phyloP scores from a whole-genome alignment of 2,888 invertebrate species.

The Pollenia amentaria region DNA sequence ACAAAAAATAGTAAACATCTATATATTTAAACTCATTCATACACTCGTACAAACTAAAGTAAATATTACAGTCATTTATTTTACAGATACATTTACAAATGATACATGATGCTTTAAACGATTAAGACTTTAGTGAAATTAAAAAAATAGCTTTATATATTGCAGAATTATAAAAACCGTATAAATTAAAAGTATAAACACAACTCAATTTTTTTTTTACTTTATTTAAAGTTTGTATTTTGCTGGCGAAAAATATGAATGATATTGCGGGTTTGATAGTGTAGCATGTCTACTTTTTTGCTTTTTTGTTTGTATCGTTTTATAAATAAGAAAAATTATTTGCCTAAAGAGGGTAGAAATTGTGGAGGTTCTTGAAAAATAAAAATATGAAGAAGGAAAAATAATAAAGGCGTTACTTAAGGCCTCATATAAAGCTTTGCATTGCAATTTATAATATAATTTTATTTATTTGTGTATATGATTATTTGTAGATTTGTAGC shows the following conservation, averaged over 20 bases:
- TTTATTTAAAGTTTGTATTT: neutral
- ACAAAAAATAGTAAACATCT: conserved; percentile 11
- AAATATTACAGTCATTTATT: conserved; percentile 58
- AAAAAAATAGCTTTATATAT: conserved; percentile 38
- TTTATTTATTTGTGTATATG: conserved; percentile 56
- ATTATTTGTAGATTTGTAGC: conserved; percentile 52
- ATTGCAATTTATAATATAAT: conserved; percentile 68
- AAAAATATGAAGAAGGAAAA: conserved; percentile 7
- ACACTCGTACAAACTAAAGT: conserved; percentile 2
- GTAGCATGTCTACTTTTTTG: conserved; percentile 43
- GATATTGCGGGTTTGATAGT: conserved; percentile 61
- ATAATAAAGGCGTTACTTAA: conserved; percentile 71
- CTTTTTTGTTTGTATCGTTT: conserved; percentile 15
- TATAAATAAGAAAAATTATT: neutral
- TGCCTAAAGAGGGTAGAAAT: conserved; percentile 27
- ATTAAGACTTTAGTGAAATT: conserved; percentile 78
- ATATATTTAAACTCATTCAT: conserved; percentile 12
- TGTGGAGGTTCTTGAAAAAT: conserved; percentile 41
- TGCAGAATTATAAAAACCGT: conserved; percentile 8
- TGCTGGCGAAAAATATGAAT: conserved; percentile 48
- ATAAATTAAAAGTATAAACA: conserved; percentile 77
- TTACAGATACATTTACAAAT: conserved; percentile 64
- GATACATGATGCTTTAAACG: conserved; percentile 79
- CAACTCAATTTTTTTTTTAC: conserved; percentile 27
- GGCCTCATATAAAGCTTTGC: conserved; percentile 65